Evolutionary conservation across 2,797 vertebrate species (phyloP).

Genomic region (Phrynocephalus forsythii): DNA sequence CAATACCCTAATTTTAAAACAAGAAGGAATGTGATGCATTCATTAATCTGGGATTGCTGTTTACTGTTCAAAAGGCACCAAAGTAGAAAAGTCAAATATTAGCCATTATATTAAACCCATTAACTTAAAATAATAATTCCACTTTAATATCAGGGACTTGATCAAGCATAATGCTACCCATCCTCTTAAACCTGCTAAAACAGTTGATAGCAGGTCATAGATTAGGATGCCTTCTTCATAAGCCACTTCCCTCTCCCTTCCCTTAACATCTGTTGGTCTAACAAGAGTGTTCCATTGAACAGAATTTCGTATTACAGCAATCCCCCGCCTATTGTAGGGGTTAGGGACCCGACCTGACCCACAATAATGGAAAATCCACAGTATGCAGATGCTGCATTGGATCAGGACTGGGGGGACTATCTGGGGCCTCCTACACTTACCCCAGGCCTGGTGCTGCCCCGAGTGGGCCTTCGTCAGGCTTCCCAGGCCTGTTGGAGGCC

Average conservation of each 20-base stretch:
- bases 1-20: constrained; percentile 8
- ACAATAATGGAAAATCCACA: too few relatives aligned
- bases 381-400: too few relatives aligned
- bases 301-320: too few relatives aligned
- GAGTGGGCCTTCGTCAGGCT: too few relatives aligned
- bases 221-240: background rate
- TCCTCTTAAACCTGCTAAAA: background rate
- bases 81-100: constrained; percentile 8
- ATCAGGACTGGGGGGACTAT: too few relatives aligned
- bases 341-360: too few relatives aligned
- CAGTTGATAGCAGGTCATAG: background rate
- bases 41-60: constrained; percentile 24
- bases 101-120: background rate
- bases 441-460: too few relatives aligned
- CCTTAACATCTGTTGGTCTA: too few relatives aligned
- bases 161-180: background rate
- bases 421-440: too few relatives aligned
- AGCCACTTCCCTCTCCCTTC: background rate
- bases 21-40: background rate
- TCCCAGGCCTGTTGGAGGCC: too few relatives aligned
- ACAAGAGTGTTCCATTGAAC: background rate
- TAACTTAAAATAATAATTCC: background rate
- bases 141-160: background rate
- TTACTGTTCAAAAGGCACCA: background rate
- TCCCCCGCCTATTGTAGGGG: too few relatives aligned